A percentile compares a stretch with the other conserved stretches of the same genome.
Conservation (phyloP, 2,888 invertebrate species). For the Drosophila conformis region DNA sequence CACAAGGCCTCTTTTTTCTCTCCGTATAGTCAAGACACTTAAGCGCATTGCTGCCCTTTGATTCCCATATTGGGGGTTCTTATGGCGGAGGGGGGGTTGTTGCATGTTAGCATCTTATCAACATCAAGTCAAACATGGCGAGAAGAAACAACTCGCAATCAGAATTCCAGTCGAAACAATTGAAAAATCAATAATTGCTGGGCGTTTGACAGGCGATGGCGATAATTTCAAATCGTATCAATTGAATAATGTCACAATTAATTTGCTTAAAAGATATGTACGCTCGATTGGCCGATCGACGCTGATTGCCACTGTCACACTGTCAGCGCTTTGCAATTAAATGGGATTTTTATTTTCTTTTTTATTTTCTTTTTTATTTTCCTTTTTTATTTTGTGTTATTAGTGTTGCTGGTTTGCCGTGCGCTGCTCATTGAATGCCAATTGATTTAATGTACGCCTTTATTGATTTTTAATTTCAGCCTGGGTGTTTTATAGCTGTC, state of each 20-base stretch:
- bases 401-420: background rate
- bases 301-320: slow-evolving; percentile 41
- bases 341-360: slow-evolving; percentile 24
- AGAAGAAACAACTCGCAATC: slow-evolving; percentile 5
- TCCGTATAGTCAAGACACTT: background rate
- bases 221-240: slow-evolving; percentile 81
- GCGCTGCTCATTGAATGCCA: slow-evolving; percentile 49
- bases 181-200: slow-evolving; percentile 48
- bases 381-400: background rate
- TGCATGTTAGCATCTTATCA: background rate
- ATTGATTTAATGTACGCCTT: slow-evolving; percentile 66
- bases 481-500: slow-evolving; percentile 65
- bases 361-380: background rate
- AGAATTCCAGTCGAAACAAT: slow-evolving; percentile 52
- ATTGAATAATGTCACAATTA: slow-evolving; percentile 84
- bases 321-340: slow-evolving; percentile 35
- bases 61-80: background rate
- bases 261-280: slow-evolving; percentile 80
- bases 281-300: slow-evolving; percentile 37
- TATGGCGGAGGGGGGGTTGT: background rate
- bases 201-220: slow-evolving; percentile 72
- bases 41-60: background rate
- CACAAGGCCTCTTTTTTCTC: background rate
- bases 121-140: background rate
- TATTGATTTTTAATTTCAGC: slow-evolving; percentile 77